Evolutionary conservation across 1,140 invertebrate species (phyloP), one percentile per base, ranked within the genome.

Genomic region (Lutraria rhynchaena): DNA sequence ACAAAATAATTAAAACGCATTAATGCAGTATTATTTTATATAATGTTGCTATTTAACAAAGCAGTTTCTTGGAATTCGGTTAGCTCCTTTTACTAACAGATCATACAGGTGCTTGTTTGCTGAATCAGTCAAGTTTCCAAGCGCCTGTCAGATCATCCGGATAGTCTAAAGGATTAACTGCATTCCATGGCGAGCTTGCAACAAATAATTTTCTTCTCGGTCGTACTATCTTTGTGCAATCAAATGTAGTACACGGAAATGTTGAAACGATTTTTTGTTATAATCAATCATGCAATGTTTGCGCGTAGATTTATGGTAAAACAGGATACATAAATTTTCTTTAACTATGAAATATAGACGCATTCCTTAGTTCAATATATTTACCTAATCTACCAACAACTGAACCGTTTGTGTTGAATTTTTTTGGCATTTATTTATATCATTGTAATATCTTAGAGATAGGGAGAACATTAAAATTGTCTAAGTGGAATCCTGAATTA

Each of bases 121-220:
- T 71, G 24, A 55, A 55, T 71, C 69, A n/a, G 17, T 27, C 37
- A 27, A 71, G 31, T 49, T 53, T 71, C 31, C 13, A 55, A 71
- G 3, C 69, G 29, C 17, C 69, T 35, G n/a, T 13, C 49, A 15
- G 69, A 60, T 61, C 41, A 46, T 24, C 35, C 53, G 33, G 46
- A 27, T 44, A 13, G 55, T 75, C 61, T 60, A 53, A 75, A 44
- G 61, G 71, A 75, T 75, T 60, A 75, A 75, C 71, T 75, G 71
- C 71, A 75, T 60, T 60, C 71, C 58, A 13, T 29, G n/a, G 13
- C 46, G n/a, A 70, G 46, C 51, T 70, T 51, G 35, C 70, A 57
- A 24, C 35, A 74, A 74, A 74, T 67, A 67, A 24, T 46, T 46
- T 41, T 37, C n/a, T 24, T 24, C 51, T 44, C 44, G 27, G 22